Conservation (phyloP, 2,113 vertebrate genomes). For the Miniopterus natalensis region DNA sequence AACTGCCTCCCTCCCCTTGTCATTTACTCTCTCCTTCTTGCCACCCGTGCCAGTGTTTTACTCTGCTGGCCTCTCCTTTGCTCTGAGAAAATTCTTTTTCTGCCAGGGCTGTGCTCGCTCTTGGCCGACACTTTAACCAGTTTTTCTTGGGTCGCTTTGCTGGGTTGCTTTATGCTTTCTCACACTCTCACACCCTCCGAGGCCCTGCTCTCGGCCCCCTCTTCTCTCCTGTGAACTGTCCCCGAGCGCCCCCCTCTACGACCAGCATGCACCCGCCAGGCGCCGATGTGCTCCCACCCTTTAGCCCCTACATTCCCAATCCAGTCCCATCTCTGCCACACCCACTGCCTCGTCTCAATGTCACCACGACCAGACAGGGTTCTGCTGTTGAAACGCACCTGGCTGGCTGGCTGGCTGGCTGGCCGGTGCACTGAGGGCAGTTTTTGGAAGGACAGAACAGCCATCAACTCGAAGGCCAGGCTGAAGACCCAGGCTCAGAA, state of each 20-base stretch:
- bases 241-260: neutral
- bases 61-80: neutral
- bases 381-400: neutral
- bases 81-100: neutral
- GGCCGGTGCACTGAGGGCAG: neutral
- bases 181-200: neutral
- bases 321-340: neutral
- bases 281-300: neutral
- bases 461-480: neutral
- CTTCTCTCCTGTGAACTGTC: slow-evolving; percentile 17
- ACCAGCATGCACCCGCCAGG: neutral
- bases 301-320: neutral
- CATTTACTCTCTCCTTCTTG: neutral
- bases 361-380: neutral
- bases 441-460: neutral
- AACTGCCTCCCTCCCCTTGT: neutral
- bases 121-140: neutral
- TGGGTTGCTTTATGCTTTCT: neutral
- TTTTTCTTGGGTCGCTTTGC: neutral
- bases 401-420: neutral
- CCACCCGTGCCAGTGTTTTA: neutral
- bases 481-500: neutral
- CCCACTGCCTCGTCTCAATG: neutral
- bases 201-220: slow-evolving; percentile 23
- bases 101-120: neutral